Evolutionary conservation across 2,888 invertebrate species (phyloP).

Genomic region (Philonicus albiceps): DNA sequence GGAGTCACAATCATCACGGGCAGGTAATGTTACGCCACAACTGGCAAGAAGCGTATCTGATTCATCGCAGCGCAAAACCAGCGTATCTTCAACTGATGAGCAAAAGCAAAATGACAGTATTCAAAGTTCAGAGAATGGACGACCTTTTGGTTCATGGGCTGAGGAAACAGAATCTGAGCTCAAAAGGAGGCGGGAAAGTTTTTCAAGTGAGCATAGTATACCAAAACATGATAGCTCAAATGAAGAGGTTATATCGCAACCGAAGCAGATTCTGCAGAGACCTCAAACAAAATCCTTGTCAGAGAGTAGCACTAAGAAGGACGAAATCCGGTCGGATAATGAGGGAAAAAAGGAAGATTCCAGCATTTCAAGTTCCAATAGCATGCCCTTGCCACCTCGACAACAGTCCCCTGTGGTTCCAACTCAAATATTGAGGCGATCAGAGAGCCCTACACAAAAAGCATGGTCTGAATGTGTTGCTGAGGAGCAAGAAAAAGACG

Average conservation of each 20-base stretch:
- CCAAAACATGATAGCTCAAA: slow-evolving; percentile 42
- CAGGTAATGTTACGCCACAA: slow-evolving; percentile 52
- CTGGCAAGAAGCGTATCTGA: slow-evolving; percentile 63
- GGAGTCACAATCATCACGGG: slow-evolving; percentile 52
- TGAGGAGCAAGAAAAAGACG: slow-evolving; percentile 36
- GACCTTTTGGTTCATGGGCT: slow-evolving; percentile 61
- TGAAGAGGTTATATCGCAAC: slow-evolving; percentile 60
- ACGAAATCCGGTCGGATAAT: slow-evolving; percentile 39
- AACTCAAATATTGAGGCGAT: slow-evolving; percentile 61
- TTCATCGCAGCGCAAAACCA: slow-evolving; percentile 63
- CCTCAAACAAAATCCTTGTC: slow-evolving; percentile 57
- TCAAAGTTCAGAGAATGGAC: slow-evolving; percentile 48
- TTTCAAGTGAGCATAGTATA: slow-evolving; percentile 52
- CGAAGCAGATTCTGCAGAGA: slow-evolving; percentile 61
- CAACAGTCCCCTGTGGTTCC: slow-evolving; percentile 53
- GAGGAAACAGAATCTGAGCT: slow-evolving; percentile 62
- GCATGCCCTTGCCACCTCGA: background rate
- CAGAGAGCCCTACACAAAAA: slow-evolving; percentile 52
- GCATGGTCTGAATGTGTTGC: slow-evolving; percentile 43
- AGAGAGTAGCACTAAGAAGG: slow-evolving; percentile 51
- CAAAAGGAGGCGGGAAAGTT: slow-evolving; percentile 60
- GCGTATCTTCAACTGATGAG: slow-evolving; percentile 61
- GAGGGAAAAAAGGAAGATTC: slow-evolving; percentile 47
- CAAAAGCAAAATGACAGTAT: slow-evolving; percentile 51
- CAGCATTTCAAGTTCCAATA: background rate